phyloP scores from a whole-genome alignment of 2,113 vertebrate genomes.

The Coturnix japonica region DNA sequence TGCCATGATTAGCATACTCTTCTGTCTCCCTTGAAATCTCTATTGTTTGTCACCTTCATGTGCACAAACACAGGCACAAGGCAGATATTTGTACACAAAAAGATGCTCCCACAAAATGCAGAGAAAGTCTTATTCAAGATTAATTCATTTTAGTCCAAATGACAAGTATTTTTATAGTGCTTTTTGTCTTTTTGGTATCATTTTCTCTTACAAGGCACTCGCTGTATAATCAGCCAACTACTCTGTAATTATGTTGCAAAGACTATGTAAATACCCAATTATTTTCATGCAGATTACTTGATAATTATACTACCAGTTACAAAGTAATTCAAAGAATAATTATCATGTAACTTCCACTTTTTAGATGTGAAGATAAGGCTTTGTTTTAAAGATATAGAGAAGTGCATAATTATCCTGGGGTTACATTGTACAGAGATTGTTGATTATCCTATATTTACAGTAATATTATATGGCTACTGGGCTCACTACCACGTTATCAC shows the following conservation, averaged over 20 bases:
- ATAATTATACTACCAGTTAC: conserved; percentile 85
- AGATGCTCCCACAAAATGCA: background rate
- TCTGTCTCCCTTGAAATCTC: background rate
- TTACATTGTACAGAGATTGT: conserved; percentile 70
- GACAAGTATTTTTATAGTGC: conserved; percentile 40
- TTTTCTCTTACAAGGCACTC: conserved; percentile 77
- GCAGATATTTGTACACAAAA: background rate
- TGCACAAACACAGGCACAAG: background rate
- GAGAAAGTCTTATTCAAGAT: background rate
- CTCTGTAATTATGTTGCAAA: conserved; percentile 83
- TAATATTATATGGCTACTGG: conserved; percentile 67
- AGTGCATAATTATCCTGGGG: conserved; percentile 75
- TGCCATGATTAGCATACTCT: background rate
- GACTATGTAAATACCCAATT: conserved; percentile 86
- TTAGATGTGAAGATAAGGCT: conserved; percentile 75
- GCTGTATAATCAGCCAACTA: conserved; percentile 80
- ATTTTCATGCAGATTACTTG: conserved; percentile 87
- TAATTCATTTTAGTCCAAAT: conserved; percentile 60
- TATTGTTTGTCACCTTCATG: background rate
- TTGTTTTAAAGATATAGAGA: conserved; percentile 79
- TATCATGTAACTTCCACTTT: conserved; percentile 80
- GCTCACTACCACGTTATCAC: conserved; percentile 46
- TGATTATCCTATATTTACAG: conserved; percentile 63
- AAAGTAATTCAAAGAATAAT: conserved; percentile 83
- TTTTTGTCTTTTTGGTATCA: conserved; percentile 77